phyloP scores from a whole-genome alignment of 2,888 invertebrate genomes.

The Tricholauxania praeusta region DNA sequence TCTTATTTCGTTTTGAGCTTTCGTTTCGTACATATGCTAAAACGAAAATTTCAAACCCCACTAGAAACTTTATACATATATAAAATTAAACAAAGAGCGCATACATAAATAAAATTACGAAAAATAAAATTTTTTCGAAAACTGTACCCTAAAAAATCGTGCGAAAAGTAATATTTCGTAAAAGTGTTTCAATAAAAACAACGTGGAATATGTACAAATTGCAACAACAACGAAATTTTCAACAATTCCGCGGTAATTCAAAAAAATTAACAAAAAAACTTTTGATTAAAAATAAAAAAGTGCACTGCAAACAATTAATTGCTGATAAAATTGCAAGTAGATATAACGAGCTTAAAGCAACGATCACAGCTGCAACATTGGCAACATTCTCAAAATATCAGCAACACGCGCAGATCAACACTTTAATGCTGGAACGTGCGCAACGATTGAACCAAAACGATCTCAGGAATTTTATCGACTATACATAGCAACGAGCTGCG shows the following conservation, averaged over 20 bases:
- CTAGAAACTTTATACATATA: no score
- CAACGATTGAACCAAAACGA: constrained; percentile 15
- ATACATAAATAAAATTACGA: no score
- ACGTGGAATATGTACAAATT: constrained; percentile 29
- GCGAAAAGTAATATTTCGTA: no score
- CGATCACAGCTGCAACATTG: not conserved
- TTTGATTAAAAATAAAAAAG: not conserved
- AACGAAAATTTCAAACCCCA: no score
- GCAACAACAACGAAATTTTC: constrained; percentile 14
- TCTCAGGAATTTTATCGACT: constrained; percentile 26
- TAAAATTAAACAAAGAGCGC: no score
- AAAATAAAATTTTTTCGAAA: no score
- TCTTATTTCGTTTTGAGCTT: no score
- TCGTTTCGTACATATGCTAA: no score
- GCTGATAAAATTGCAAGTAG: not conserved
- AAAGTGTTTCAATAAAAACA: no score
- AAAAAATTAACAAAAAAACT: not conserved
- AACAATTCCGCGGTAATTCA: constrained; percentile 13
- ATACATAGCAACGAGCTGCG: constrained; percentile 23
- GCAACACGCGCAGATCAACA: constrained; percentile 2
- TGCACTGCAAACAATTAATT: not conserved
- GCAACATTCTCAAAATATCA: constrained; percentile 7
- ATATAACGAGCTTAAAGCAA: not conserved
- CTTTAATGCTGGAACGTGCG: constrained; percentile 22
- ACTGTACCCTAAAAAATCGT: no score